Evolutionary conservation across 2,888 invertebrate genomes (phyloP).

Genomic region (Tortricodes alternella): DNA sequence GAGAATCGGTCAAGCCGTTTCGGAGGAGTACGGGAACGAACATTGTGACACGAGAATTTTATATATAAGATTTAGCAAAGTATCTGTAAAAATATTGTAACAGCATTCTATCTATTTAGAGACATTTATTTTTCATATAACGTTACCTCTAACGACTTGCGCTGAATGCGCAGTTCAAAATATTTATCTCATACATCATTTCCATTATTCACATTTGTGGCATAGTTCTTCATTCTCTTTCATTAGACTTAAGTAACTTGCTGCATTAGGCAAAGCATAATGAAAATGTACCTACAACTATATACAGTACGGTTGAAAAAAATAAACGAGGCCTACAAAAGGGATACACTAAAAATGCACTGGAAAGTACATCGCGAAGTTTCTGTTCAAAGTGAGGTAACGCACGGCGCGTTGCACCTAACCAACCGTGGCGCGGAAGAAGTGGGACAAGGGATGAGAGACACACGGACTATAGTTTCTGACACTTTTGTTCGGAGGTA

Average conservation of each 20-base stretch:
- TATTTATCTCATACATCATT: constrained; percentile 11
- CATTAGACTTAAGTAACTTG: constrained; percentile 27
- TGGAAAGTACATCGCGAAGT: constrained; percentile 79
- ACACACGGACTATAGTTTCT: constrained; percentile 34
- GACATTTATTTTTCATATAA: too few relatives aligned
- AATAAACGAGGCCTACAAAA: constrained; percentile 76
- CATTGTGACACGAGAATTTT: too few relatives aligned
- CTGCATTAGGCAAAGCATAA: constrained; percentile 23
- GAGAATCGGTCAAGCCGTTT: too few relatives aligned
- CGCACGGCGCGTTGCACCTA: constrained; percentile 79
- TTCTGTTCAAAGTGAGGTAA: constrained; percentile 79
- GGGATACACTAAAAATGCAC: constrained; percentile 80
- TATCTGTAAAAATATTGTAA: too few relatives aligned
- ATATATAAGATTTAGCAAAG: too few relatives aligned
- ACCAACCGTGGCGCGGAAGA: constrained; percentile 75
- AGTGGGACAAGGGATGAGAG: constrained; percentile 42
- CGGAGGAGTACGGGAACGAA: too few relatives aligned
- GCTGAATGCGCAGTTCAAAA: too few relatives aligned
- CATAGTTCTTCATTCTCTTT: constrained; percentile 24
- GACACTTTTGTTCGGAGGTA: neutral
- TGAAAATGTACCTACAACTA: constrained; percentile 25
- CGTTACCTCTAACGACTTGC: too few relatives aligned
- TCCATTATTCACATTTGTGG: constrained; percentile 4
- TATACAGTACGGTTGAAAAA: constrained; percentile 34
- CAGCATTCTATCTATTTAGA: too few relatives aligned